Base-by-base conservation (phyloP, 2,113 vertebrate genomes). In the Tragelaphus strepsiceros region DNA sequence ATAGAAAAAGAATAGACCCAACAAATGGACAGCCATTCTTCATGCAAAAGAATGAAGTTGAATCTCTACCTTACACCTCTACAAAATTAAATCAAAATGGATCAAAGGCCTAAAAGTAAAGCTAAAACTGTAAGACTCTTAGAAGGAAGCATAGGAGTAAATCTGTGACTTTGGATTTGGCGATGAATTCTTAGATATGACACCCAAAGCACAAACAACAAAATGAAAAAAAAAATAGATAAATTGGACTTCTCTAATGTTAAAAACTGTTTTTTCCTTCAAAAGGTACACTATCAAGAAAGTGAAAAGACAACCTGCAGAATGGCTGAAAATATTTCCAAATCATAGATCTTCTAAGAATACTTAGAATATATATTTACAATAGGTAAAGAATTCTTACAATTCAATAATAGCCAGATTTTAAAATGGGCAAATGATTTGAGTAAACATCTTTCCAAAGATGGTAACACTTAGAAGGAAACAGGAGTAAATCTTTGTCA, bases 201-300 rank as follows among this genome's bases (percentile, higher is more conserved):
- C 5, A 59, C 26, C 16, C 77, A 95, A 94, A 35, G 3, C 21
- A 86, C 16, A 95, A 94, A 46, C 26, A 84, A 83, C n/a, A 59
- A 96, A 78, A 95, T 49, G 19, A 94, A 78, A 62, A 83, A 64
- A 91, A 78, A 74, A 91, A 90, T 1, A 88, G 22, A 83, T 30
- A 59, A 87, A 82, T 39, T 93, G 26, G 6, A 88, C 32, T 96
- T 94, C 49, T 90, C 9, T 67, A 51, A 90, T 5, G 49, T 30
- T 53, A 53, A 97, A 96, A 90, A 46, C 19, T 62, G 80, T 84
- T 35, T 88, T 35, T 26, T 94, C 94, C 80, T 97, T 93, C 32
- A 64, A 88, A 91, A 35, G 10, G n/a, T 8, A 78, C 11, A 71
- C 22, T 39, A 67, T 49, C 0, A 78, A 83, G 88, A 46, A 97